Conservation (phyloP, 2,113 vertebrate genomes). For the Ranitomeya variabilis region DNA sequence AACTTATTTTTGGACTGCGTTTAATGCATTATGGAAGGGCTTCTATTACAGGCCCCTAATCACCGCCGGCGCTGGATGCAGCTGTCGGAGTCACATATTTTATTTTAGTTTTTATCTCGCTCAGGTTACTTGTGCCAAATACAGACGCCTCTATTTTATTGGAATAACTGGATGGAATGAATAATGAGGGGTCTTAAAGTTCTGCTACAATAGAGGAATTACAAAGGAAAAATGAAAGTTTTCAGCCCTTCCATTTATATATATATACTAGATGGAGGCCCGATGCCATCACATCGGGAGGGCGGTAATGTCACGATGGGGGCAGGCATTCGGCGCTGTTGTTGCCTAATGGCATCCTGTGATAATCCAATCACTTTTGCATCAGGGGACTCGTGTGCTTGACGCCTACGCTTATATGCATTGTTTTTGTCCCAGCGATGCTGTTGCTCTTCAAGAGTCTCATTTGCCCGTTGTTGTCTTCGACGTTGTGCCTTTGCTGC, state of each 20-base stretch:
- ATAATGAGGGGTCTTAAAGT: background rate
- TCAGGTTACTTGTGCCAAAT: background rate
- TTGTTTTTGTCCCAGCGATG: too few relatives aligned
- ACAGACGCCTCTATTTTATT: background rate
- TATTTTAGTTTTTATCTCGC: background rate
- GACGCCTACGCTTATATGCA: too few relatives aligned
- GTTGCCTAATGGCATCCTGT: too few relatives aligned
- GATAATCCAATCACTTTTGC: too few relatives aligned
- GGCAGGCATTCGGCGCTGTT: too few relatives aligned
- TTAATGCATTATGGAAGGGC: background rate
- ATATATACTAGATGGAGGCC: background rate
- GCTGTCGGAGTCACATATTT: background rate
- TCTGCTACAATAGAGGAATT: background rate
- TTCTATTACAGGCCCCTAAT: background rate
- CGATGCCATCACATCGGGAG: too few relatives aligned
- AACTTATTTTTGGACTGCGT: slow-evolving; percentile 24
- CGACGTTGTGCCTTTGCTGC: too few relatives aligned
- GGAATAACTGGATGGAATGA: background rate
- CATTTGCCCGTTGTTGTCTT: too few relatives aligned
- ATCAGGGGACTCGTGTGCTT: too few relatives aligned
- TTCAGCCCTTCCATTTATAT: background rate
- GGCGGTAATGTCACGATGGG: too few relatives aligned
- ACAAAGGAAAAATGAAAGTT: background rate
- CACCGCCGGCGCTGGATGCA: background rate
- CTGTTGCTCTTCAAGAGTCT: too few relatives aligned